phyloP scores from a whole-genome alignment of 2,888 invertebrate genomes.

The Cryptus viduatorius region DNA sequence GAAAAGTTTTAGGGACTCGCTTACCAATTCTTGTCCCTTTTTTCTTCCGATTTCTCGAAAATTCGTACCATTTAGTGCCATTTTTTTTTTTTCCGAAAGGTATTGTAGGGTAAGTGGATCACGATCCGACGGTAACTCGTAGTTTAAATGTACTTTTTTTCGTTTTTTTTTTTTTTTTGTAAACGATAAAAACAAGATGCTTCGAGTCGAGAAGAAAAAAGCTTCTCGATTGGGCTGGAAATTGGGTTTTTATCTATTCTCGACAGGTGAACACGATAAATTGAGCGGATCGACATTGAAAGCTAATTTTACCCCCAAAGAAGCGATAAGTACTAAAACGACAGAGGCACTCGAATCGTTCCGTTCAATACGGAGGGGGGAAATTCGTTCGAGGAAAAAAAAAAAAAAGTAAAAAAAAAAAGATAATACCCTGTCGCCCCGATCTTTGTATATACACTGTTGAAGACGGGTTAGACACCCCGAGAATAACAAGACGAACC shows the following conservation, averaged over 20 bases:
- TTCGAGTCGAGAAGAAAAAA: too few species aligned
- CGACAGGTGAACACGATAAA: neutral
- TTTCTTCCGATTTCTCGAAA: neutral
- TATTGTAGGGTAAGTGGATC: neutral
- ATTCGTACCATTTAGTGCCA: neutral
- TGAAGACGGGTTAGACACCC: conserved; percentile 18
- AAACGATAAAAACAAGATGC: neutral
- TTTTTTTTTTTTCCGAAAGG: neutral
- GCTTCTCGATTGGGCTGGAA: neutral
- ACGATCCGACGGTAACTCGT: neutral
- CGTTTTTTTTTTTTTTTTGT: neutral
- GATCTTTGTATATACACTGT: conserved; percentile 14
- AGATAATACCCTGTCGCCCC: conserved; percentile 14
- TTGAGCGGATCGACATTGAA: neutral
- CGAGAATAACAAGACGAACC: conserved; percentile 33
- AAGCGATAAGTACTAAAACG: neutral
- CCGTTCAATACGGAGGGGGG: neutral
- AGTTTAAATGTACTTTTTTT: neutral
- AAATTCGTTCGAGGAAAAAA: neutral
- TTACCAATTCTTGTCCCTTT: conserved; percentile 10
- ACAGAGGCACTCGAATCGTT: neutral
- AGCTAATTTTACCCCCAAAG: neutral
- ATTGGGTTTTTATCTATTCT: neutral
- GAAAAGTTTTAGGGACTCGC: conserved; percentile 40
- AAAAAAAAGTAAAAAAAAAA: neutral